phyloP scores from a whole-genome alignment of 1,140 invertebrate species.

The Drosophila azteca region DNA sequence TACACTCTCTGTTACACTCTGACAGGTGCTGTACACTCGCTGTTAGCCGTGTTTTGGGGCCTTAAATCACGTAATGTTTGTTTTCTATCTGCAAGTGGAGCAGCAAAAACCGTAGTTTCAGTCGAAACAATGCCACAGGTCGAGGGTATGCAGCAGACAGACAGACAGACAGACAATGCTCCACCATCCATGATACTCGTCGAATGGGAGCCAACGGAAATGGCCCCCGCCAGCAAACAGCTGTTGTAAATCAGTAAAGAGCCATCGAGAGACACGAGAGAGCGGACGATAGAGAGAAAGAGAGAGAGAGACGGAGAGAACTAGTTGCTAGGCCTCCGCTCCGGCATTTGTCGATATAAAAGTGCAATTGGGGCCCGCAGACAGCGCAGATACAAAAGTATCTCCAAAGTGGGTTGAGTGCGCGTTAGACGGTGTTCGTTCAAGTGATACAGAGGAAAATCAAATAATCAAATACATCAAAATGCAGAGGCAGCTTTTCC shows the following conservation, averaged over 20 bases:
- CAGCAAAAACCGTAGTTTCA: conserved; percentile 21
- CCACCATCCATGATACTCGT: background rate
- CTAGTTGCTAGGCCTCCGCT: conserved; percentile 16
- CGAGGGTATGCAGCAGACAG: conserved; percentile 37
- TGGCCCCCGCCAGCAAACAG: conserved; percentile 42
- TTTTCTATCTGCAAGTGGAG: conserved; percentile 13
- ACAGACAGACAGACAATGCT: background rate
- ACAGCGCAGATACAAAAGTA: conserved; percentile 69
- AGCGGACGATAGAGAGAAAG: background rate
- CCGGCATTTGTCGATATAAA: conserved; percentile 62
- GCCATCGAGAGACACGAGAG: conserved; percentile 24
- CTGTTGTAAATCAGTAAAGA: conserved; percentile 78
- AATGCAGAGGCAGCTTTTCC: conserved; percentile 61
- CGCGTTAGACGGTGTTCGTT: conserved; percentile 17
- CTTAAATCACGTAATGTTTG: conserved; percentile 31
- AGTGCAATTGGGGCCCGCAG: conserved; percentile 75
- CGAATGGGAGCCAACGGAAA: too few species aligned
- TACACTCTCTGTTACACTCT: background rate
- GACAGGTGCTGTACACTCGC: conserved; percentile 23
- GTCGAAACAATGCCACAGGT: conserved; percentile 61
- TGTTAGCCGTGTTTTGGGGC: conserved; percentile 5
- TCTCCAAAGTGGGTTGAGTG: conserved; percentile 64
- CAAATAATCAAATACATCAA: conserved; percentile 15
- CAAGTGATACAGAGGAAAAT: conserved; percentile 8
- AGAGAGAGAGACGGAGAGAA: conserved; percentile 16